A percentile compares a stretch with the other conserved stretches of the same genome.
phyloP scores from a whole-genome alignment of 2,797 vertebrate species.

The Sebastes melanostomus region DNA sequence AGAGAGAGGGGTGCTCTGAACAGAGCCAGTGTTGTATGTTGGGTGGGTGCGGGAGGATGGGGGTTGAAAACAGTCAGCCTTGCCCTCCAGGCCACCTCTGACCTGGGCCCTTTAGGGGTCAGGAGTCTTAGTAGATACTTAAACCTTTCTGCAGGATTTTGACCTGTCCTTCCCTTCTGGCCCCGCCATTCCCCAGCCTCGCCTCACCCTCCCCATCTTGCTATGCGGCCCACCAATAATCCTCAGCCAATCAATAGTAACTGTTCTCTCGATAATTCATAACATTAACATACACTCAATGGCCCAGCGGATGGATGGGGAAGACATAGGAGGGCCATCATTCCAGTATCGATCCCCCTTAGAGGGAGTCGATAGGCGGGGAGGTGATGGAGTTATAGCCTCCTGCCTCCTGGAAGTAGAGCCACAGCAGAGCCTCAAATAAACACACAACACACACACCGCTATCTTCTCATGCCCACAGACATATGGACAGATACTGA shows the following conservation, averaged over 20 bases:
- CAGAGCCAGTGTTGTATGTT: constrained; percentile 5
- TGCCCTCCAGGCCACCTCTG: constrained; percentile 77
- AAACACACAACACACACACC: constrained; percentile 50
- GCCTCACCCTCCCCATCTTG: constrained; percentile 42
- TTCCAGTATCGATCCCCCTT: constrained; percentile 83
- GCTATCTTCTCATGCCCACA: constrained; percentile 38
- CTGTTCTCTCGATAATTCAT: constrained; percentile 90
- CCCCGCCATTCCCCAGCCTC: constrained; percentile 37
- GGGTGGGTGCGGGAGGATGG: background rate
- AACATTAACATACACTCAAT: constrained; percentile 90
- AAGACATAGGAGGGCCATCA: constrained; percentile 88
- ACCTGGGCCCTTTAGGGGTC: constrained; percentile 75
- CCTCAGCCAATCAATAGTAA: constrained; percentile 86
- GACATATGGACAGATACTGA: constrained; percentile 35
- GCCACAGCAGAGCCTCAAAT: constrained; percentile 62
- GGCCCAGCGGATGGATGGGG: constrained; percentile 84
- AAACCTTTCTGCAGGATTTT: constrained; percentile 79
- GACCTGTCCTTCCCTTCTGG: constrained; percentile 69
- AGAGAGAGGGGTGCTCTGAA: background rate
- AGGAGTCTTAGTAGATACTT: constrained; percentile 79
- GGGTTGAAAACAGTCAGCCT: constrained; percentile 50
- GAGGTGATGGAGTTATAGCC: constrained; percentile 85
- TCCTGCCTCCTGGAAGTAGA: constrained; percentile 73
- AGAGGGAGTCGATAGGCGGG: constrained; percentile 80
- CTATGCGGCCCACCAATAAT: constrained; percentile 82